Percentiles rank a stretch among this genome's conserved stretches.
Conservation (phyloP, 2,797 vertebrate genomes). For the Merluccius polli region DNA sequence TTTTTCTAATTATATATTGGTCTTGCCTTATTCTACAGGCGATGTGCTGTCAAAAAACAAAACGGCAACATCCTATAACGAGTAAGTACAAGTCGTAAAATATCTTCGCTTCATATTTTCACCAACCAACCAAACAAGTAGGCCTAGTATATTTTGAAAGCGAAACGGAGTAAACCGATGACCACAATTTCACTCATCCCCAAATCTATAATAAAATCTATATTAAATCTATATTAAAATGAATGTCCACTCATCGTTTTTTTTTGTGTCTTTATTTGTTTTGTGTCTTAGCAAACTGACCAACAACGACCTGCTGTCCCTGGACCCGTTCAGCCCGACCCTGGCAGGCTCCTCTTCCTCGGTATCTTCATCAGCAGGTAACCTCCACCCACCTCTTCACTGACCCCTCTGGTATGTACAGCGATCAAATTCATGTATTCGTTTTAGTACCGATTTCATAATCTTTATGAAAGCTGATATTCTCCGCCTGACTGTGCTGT, state of each 20-base stretch:
- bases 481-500: neutral
- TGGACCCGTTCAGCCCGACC: constrained; percentile 87
- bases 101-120: neutral
- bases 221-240: no score
- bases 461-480: neutral
- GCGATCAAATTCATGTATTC: neutral
- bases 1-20: constrained; percentile 13
- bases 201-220: no score
- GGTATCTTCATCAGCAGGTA: constrained; percentile 81
- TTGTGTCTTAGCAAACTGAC: constrained; percentile 69
- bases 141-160: neutral
- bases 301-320: constrained; percentile 86
- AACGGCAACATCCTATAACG: constrained; percentile 71
- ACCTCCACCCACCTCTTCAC: neutral
- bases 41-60: constrained; percentile 88
- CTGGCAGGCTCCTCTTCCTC: constrained; percentile 75
- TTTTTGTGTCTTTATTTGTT: constrained; percentile 4
- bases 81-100: constrained; percentile 76
- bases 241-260: no score
- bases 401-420: neutral
- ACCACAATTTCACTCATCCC: neutral
- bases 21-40: constrained; percentile 70
- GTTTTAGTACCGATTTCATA: neutral
- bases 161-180: neutral
- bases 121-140: neutral